Evolutionary conservation across 1,140 invertebrate genomes (phyloP).

Genomic region (Kradibia gibbosae): DNA sequence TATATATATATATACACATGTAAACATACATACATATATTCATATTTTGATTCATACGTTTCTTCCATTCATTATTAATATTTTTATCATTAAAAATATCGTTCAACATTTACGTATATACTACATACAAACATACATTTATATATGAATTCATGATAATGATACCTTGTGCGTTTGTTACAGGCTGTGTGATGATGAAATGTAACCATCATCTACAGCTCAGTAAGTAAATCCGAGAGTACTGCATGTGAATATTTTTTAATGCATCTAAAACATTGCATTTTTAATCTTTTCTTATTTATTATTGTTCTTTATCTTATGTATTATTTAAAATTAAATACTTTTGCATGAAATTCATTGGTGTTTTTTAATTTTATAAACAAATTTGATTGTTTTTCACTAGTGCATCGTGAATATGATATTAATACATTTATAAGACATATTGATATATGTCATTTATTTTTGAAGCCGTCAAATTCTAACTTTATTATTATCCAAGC

Average conservation of each 20-base stretch:
- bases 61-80: conserved; percentile 12
- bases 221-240: conserved; percentile 62
- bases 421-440: too few species aligned
- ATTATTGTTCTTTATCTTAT: conserved; percentile 43
- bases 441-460: too few species aligned
- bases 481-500: too few species aligned
- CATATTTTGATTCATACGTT: too few species aligned
- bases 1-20: neutral
- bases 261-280: conserved; percentile 48
- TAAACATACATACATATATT: conserved; percentile 2
- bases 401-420: too few species aligned
- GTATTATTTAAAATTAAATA: neutral
- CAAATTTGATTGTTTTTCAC: neutral
- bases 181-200: conserved; percentile 69
- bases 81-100: conserved; percentile 26
- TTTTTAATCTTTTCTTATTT: conserved; percentile 27
- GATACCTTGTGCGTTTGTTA: conserved; percentile 61
- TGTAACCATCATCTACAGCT: conserved; percentile 68
- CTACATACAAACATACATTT: neutral
- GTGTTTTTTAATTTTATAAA: neutral
- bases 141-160: conserved; percentile 9
- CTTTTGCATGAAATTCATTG: conserved; percentile 2
- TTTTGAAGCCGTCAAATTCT: too few species aligned
- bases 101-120: neutral
- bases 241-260: conserved; percentile 46